Conservation (phyloP, 1,140 invertebrate species). For the Drosophila punjabiensis region DNA sequence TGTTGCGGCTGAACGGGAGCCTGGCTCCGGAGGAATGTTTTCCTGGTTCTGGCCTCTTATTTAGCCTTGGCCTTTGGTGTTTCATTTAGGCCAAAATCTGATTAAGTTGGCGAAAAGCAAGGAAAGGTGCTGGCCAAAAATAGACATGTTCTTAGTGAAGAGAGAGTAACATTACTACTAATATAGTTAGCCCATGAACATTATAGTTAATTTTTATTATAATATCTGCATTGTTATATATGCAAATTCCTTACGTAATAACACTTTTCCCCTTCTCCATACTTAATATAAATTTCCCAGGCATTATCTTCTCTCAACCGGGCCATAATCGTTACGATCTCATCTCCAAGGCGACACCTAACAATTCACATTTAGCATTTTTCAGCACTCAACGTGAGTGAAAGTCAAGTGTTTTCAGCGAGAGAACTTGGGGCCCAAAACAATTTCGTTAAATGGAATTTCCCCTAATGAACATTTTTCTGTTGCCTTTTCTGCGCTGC, state of each 20-base stretch:
- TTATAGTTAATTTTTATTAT: background rate
- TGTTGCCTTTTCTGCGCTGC: constrained; percentile 35
- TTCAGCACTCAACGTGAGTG: constrained; percentile 31
- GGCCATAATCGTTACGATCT: constrained; percentile 21
- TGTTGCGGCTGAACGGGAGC: constrained; percentile 37
- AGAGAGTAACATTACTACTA: background rate
- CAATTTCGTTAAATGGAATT: constrained; percentile 75
- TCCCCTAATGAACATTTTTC: constrained; percentile 76
- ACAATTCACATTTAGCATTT: constrained; percentile 51
- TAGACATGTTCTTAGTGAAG: background rate
- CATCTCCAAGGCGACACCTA: constrained; percentile 37
- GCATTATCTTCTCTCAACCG: background rate
- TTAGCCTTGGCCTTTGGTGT: constrained; percentile 7
- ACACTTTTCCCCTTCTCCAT: background rate
- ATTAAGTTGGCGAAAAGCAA: constrained; percentile 4
- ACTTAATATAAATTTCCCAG: background rate
- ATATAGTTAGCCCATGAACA: background rate
- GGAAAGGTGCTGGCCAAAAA: background rate
- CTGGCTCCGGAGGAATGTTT: constrained; percentile 3
- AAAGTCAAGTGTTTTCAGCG: constrained; percentile 15
- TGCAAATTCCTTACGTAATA: background rate
- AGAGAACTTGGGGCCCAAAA: constrained; percentile 40
- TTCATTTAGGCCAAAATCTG: constrained; percentile 5
- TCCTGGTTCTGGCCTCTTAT: background rate
- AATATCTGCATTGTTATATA: background rate